Conservation (phyloP, 92 coral and sea anemone genomes). For the Parazoanthus swiftii region DNA sequence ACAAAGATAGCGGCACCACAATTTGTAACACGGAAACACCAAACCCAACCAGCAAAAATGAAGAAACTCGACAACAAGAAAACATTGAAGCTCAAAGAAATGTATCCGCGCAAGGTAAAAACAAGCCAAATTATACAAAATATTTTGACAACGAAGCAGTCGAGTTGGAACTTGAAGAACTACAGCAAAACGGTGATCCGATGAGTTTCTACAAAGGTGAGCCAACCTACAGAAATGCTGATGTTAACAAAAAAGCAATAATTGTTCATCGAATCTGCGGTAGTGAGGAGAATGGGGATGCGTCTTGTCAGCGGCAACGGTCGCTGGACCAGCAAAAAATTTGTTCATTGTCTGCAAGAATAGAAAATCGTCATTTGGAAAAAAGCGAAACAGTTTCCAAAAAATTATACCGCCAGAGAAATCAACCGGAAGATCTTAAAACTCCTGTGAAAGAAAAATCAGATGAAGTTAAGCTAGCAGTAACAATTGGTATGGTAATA, state of each 20-base stretch:
- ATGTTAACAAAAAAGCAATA: neutral
- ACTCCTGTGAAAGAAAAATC: constrained; percentile 39
- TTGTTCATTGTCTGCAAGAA: neutral
- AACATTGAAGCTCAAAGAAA: neutral
- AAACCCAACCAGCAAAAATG: neutral
- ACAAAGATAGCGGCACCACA: neutral
- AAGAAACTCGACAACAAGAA: neutral
- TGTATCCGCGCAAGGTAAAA: neutral
- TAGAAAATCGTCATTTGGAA: too few relatives aligned
- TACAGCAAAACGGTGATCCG: neutral
- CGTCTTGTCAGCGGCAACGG: neutral
- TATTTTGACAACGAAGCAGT: neutral
- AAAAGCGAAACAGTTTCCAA: neutral
- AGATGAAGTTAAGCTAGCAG: constrained; percentile 60
- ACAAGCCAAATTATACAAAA: neutral
- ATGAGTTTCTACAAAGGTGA: neutral
- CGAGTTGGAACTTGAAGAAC: constrained; percentile 17
- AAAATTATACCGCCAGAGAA: neutral
- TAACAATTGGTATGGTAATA: constrained; percentile 67
- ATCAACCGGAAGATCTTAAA: neutral
- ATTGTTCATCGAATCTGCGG: neutral
- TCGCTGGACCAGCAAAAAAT: neutral
- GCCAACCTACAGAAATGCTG: neutral
- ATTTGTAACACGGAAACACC: neutral
- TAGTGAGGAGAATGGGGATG: neutral